Evolutionary conservation across 2,888 invertebrate species (phyloP).

Genomic region (Erpobdella octoculata): DNA sequence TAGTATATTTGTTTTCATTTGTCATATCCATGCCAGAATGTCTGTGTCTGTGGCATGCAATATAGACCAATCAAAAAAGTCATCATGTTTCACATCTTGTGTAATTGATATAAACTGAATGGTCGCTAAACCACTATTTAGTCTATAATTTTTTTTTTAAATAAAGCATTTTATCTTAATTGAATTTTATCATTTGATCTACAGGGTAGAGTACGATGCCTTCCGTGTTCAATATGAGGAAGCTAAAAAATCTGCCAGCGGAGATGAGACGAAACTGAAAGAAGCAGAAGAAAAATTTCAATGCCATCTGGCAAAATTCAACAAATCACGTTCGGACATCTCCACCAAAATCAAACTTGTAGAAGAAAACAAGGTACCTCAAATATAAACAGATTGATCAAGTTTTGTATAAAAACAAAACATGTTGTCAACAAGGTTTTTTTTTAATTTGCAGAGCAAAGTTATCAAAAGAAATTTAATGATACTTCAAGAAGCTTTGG

Average conservation of each 20-base stretch:
- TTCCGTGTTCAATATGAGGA: constrained; percentile 17
- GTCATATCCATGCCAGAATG: too few species aligned
- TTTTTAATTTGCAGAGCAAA: not conserved
- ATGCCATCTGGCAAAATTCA: constrained; percentile 9
- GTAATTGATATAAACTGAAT: too few species aligned
- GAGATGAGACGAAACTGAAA: not conserved
- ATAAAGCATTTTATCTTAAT: too few species aligned
- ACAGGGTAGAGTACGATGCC: constrained; percentile 16
- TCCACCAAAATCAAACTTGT: constrained; percentile 15
- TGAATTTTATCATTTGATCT: too few species aligned
- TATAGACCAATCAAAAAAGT: too few species aligned
- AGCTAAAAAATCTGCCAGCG: not conserved
- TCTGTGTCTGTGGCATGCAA: too few species aligned
- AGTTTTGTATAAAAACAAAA: not conserved
- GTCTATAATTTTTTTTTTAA: too few species aligned
- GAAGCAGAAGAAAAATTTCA: not conserved
- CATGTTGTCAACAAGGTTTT: not conserved
- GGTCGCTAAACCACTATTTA: too few species aligned
- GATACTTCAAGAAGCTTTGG: constrained; percentile 3
- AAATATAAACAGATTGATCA: not conserved
- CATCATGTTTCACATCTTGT: too few species aligned
- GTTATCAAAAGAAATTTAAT: constrained; percentile 13
- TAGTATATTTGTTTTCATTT: too few species aligned
- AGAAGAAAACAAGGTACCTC: constrained; percentile 18
- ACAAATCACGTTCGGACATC: constrained; percentile 10